These are phyloP conservation scores for Drosophila subobscura DNA, from an alignment of 1,140 invertebrate genomes.

Conservation along the genomic window DNA sequence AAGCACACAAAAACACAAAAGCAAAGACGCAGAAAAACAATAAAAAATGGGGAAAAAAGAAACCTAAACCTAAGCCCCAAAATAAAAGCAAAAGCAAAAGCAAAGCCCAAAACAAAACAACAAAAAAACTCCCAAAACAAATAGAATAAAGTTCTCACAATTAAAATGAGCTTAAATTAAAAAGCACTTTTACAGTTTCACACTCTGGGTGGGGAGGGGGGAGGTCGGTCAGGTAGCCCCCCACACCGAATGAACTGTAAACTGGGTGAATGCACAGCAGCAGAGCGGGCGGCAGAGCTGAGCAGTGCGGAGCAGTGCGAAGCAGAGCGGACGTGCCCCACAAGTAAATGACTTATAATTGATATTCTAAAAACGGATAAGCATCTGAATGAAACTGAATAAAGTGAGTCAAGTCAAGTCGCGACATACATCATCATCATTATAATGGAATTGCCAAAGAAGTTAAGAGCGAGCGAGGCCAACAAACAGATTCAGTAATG, in stretches of 20 bases:
- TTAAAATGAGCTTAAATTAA: constrained; percentile 82
- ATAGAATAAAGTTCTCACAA: constrained; percentile 82
- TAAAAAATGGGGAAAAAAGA: constrained; percentile 7
- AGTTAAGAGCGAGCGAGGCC: constrained; percentile 24
- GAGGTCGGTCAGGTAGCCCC: background rate
- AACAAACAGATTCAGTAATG: constrained; percentile 17
- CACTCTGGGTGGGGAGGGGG: constrained; percentile 29
- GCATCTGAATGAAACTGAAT: constrained; percentile 44
- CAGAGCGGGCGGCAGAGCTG: constrained; percentile 3
- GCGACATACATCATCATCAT: constrained; percentile 61
- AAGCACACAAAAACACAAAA: no score
- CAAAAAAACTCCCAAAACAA: constrained; percentile 40
- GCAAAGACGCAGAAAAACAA: no score
- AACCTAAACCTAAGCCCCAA: background rate
- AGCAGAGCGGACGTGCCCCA: constrained; percentile 58
- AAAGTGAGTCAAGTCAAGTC: constrained; percentile 6
- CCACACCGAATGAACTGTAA: constrained; percentile 30
- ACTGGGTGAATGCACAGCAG: constrained; percentile 59
- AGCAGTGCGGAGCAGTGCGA: no score
- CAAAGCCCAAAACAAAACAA: no score
- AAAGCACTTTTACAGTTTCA: constrained; percentile 81
- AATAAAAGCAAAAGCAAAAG: no score
- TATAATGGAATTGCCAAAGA: constrained; percentile 69
- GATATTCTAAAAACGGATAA: constrained; percentile 82
- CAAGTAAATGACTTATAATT: constrained; percentile 82